Evolutionary conservation across 1,140 invertebrate genomes (phyloP).

Genomic region (Augochlora pura): DNA sequence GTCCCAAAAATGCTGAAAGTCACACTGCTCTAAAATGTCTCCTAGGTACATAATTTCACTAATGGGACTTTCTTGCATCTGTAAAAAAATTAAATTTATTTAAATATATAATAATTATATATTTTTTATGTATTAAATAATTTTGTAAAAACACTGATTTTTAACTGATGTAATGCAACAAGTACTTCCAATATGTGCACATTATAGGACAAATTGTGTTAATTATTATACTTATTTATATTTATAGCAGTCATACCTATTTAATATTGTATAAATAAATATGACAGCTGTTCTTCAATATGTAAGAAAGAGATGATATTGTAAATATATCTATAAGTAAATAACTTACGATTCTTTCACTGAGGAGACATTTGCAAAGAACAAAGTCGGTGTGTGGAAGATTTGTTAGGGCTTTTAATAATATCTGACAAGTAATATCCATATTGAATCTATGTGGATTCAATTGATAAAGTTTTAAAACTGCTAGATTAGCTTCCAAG

Average conservation of each 20-base stretch:
- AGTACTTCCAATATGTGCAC: neutral
- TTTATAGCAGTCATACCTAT: neutral
- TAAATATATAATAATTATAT: conserved; percentile 2
- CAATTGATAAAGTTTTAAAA: conserved; percentile 95
- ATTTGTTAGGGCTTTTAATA: conserved; percentile 97
- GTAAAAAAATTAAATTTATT: conserved; percentile 70
- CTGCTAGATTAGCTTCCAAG: conserved; percentile 96
- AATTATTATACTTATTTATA: neutral
- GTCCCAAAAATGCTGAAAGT: conserved; percentile 95
- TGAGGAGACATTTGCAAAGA: conserved; percentile 96
- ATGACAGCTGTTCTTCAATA: neutral
- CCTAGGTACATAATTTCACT: conserved; percentile 93
- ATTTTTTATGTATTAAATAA: neutral
- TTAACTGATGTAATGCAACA: neutral
- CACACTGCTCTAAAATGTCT: conserved; percentile 95
- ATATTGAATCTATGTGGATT: conserved; percentile 94
- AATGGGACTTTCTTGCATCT: conserved; percentile 92
- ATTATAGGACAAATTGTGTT: neutral
- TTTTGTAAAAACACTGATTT: neutral
- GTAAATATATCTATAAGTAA: neutral
- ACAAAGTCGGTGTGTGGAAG: conserved; percentile 98
- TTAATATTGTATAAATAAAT: neutral
- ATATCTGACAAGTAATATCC: conserved; percentile 90
- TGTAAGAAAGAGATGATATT: neutral
- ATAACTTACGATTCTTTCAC: conserved; percentile 88